These are phyloP conservation scores for Cantharis lateralis DNA, from an alignment of 2,888 invertebrate species.

Conservation along the genomic window DNA sequence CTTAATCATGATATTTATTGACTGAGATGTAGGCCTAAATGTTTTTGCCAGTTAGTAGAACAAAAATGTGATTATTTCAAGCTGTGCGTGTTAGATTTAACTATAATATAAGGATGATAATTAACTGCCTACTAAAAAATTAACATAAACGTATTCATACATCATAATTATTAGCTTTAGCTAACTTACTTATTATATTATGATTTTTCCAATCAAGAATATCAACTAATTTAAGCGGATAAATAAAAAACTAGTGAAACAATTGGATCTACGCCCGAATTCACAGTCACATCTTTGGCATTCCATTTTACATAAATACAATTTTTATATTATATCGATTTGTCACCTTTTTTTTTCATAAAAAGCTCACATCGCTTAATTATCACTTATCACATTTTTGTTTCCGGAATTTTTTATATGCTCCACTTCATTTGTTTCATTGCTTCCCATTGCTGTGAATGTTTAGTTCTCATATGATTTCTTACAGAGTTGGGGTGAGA, in stretches of 20 bases:
- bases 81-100: not conserved
- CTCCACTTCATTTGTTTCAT: slow-evolving; percentile 83
- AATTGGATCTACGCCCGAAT: not conserved
- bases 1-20: not conserved
- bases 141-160: not conserved
- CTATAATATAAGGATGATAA: not conserved
- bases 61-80: not conserved
- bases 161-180: not conserved
- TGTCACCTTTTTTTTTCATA: not conserved
- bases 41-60: not conserved
- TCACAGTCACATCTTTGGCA: not conserved
- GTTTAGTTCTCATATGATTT: slow-evolving; percentile 86
- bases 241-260: not conserved
- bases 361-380: not conserved
- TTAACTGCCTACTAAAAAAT: not conserved
- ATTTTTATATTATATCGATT: not conserved
- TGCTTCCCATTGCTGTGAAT: slow-evolving; percentile 79
- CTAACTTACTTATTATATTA: not conserved
- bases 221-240: not conserved
- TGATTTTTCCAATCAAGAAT: not conserved
- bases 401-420: slow-evolving; percentile 42
- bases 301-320: not conserved
- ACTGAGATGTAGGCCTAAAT: not conserved
- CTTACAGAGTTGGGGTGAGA: slow-evolving; percentile 85
- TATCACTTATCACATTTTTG: not conserved